Percentiles rank a stretch among this genome's conserved stretches.
Evolutionary conservation across 2,113 vertebrate species (phyloP).

Genomic region (Mesitornis unicolor): DNA sequence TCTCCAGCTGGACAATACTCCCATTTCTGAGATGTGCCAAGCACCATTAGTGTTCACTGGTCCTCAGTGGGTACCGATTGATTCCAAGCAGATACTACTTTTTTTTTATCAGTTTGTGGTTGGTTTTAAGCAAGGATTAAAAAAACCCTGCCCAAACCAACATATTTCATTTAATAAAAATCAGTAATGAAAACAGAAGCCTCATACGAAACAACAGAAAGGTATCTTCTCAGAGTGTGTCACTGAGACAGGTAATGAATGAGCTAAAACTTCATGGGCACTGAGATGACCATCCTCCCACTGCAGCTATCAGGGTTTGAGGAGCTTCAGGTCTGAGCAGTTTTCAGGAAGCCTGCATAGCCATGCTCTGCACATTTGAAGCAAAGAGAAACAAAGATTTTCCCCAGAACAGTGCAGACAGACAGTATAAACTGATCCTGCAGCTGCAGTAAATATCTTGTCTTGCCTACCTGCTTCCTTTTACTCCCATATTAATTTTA

Average conservation of each 20-base stretch:
- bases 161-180: background rate
- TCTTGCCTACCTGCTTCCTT: background rate
- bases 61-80: background rate
- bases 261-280: background rate
- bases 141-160: background rate
- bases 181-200: background rate
- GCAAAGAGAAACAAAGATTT: background rate
- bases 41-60: background rate
- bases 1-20: background rate
- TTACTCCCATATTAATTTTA: background rate
- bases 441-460: background rate
- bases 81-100: background rate
- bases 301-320: background rate
- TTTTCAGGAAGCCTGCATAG: background rate
- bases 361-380: background rate
- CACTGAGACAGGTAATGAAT: background rate
- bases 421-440: background rate
- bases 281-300: background rate
- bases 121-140: background rate
- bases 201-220: background rate
- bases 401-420: background rate
- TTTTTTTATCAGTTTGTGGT: background rate
- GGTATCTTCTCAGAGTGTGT: background rate
- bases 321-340: background rate
- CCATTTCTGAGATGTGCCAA: background rate